Conservation (phyloP, 2,888 invertebrate species). For the Vandiemenella viatica region DNA sequence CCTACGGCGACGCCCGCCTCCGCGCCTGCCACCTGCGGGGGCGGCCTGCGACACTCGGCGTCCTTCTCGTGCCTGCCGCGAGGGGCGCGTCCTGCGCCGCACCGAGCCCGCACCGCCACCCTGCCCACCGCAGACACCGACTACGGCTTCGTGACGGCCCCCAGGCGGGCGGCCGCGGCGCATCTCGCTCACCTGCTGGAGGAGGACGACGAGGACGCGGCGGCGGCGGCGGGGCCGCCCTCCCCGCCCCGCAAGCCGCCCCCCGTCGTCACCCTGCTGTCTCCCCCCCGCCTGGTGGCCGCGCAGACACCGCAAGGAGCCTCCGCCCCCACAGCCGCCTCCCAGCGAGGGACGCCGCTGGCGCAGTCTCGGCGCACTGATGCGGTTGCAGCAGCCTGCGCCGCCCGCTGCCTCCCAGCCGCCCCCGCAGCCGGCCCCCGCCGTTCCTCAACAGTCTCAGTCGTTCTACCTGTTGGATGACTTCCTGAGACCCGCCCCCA, state of each 20-base stretch:
- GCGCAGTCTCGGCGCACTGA: conserved; percentile 32
- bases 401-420: conserved; percentile 30
- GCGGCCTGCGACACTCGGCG: conserved; percentile 29
- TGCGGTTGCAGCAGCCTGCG: conserved; percentile 22
- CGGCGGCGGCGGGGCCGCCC: neutral
- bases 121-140: conserved; percentile 25
- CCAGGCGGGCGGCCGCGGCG: neutral
- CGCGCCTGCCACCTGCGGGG: conserved; percentile 23
- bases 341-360: conserved; percentile 24
- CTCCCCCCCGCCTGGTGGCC: neutral
- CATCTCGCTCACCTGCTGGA: conserved; percentile 14
- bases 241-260: neutral
- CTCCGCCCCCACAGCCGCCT: conserved; percentile 14
- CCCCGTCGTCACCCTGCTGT: conserved; percentile 20
- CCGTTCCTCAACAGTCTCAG: conserved; percentile 23
- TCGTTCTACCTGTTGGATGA: conserved; percentile 35
- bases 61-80: conserved; percentile 33
- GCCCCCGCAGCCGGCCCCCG: conserved; percentile 27
- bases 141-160: conserved; percentile 23
- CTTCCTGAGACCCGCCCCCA: conserved; percentile 26
- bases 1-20: neutral
- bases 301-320: conserved; percentile 12
- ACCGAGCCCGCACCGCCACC: conserved; percentile 30
- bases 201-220: neutral
- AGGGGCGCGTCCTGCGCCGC: conserved; percentile 25